Conservation (phyloP, 2,113 vertebrate genomes). For the Saguinus midas region DNA sequence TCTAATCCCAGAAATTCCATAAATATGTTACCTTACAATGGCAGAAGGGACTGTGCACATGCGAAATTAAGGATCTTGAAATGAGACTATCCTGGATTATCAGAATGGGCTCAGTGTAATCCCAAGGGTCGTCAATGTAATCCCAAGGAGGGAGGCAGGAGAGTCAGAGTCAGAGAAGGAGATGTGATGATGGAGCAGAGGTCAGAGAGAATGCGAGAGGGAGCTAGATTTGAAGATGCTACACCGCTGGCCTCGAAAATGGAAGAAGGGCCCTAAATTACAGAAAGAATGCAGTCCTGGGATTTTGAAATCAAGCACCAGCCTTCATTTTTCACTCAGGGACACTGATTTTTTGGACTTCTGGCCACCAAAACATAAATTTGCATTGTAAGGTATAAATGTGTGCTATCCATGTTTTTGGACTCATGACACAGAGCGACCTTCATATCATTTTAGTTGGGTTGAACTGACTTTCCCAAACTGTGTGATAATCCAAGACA, state of each 20-base stretch:
- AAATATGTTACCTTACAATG: background rate
- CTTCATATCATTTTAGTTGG: background rate
- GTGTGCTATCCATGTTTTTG: background rate
- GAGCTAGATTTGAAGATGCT: background rate
- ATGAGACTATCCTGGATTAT: background rate
- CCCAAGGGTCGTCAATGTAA: background rate
- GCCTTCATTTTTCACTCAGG: background rate
- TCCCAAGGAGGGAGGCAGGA: background rate
- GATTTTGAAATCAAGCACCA: slow-evolving; percentile 28
- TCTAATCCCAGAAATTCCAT: background rate
- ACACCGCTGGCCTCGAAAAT: background rate
- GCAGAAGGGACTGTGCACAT: background rate
- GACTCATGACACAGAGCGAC: background rate
- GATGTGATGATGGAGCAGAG: background rate
- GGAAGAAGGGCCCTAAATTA: background rate
- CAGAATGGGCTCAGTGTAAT: background rate
- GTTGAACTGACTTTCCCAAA: background rate
- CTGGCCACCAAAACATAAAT: background rate
- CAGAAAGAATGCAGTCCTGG: background rate
- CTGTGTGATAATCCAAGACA: background rate
- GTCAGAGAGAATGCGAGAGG: background rate
- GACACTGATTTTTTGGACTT: background rate
- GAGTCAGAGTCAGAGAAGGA: background rate
- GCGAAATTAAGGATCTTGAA: background rate
- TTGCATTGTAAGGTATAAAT: background rate